Evolutionary conservation across 2,113 vertebrate species (phyloP).

Genomic region (Lamprotornis superbus): DNA sequence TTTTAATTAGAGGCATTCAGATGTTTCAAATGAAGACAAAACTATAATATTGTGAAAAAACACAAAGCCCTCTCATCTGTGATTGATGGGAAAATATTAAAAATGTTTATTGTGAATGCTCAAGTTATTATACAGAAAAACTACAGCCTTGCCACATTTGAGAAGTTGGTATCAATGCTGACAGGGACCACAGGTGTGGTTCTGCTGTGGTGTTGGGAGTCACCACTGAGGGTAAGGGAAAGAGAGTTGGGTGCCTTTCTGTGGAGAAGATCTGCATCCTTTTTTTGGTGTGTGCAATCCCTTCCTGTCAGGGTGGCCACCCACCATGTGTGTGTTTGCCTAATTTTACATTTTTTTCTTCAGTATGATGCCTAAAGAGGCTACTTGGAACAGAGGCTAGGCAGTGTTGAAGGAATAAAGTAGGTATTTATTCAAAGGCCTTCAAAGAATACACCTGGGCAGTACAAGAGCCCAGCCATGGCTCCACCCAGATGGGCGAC

Average conservation of each 20-base stretch:
- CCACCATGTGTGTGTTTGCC: rapidly evolving
- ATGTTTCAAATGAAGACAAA: conserved; percentile 54
- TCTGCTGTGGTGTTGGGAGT: background rate
- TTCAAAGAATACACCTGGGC: no score
- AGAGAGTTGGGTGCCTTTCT: background rate
- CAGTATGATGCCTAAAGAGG: background rate
- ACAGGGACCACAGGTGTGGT: background rate
- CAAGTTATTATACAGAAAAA: background rate
- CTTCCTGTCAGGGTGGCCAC: background rate
- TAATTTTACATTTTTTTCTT: background rate
- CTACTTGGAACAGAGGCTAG: no score
- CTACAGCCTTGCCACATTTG: background rate
- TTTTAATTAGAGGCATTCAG: conserved; percentile 46
- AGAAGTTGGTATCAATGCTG: rapidly evolving
- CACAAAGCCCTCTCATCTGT: conserved; percentile 7
- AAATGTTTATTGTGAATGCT: conserved; percentile 31
- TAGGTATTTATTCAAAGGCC: no score
- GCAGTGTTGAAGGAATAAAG: no score
- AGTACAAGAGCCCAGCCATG: no score
- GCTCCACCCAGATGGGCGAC: no score
- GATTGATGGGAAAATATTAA: conserved; percentile 8
- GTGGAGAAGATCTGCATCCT: background rate
- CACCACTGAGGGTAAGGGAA: background rate
- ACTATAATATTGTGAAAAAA: conserved; percentile 42
- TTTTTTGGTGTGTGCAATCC: rapidly evolving